Base-by-base conservation (phyloP, 2,797 vertebrate species). In the Scleropages formosus region DNA sequence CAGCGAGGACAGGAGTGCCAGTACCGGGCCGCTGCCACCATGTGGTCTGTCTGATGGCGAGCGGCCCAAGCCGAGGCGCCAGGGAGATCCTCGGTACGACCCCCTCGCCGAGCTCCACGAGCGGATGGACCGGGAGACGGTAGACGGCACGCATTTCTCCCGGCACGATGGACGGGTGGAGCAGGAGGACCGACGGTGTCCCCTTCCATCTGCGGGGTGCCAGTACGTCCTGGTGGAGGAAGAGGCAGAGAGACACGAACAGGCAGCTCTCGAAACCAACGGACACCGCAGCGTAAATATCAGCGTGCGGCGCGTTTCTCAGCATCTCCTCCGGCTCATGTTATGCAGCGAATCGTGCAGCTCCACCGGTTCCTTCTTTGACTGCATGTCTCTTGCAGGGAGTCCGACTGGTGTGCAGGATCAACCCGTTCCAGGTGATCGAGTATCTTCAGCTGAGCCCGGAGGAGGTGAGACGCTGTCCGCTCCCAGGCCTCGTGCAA, bases 381-480 rank as follows among this genome's bases (percentile, higher is more conserved):
- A 51, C 44, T 75, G 53, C 20, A 4, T 64, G 2, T 18, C 73
- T 92, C 83, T 74, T 49, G 69, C 60, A 82, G 73, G 84, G 77
- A n/a, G 72, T 81, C 78, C 85, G 81, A 63, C 67, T 93, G 15
- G 83, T 89, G 27, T 98, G 90, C 87, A 89, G 92, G 70, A 91
- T 89, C 79, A 93, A 95, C 81, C 96, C 96, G 0, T 90, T 95
- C 75, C 84, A 80, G 70, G 88, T 96, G 76, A 90, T 93, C 24
- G 97, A 98, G 74, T 95, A 93, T 77, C 90, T 99, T 75, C 96
- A 99, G 1, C 95, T 99, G 78, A 93, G 93, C 82, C 89, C 94
- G 59, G 96, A 98, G 87, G 97, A 99, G 93, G 97, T 98, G 87
- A 72, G 87, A 79, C 74, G 31, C 4, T 20, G 8, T 10, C 12